Base-by-base conservation (phyloP, 2,113 vertebrate species). In the Osmerus mordax region DNA sequence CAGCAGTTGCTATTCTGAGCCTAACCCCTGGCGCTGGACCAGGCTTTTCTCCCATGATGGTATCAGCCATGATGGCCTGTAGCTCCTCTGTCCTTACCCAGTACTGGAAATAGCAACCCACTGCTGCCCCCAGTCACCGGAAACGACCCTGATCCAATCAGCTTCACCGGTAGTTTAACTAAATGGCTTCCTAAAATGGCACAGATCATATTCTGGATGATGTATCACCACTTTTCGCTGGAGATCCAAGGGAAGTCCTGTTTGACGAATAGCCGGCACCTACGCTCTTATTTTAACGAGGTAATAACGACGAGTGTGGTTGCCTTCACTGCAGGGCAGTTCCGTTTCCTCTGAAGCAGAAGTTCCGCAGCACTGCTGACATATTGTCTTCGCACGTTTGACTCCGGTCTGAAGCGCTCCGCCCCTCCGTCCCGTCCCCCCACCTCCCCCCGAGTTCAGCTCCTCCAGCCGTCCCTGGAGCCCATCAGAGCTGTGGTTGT, bases 71-170 rank as follows among this genome's bases (percentile, higher is more conserved):
- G 41, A 47, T 47, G 41, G 41, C 41, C 41, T 47, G 41, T 12
- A 12, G 41, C 41, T 47, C 41, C 41, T 12, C 41, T 47, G 41
- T 47, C 41, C 2, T 47, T 12, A 66, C 8, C 25, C 2, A 65
- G 77, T 83, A 86, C 88, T 90, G 86, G 78, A 90, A 92, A 91
- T 90, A 91, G 88, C 81, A 88, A 83, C 84, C 72, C 64, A 78
- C 72, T 67, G 67, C 16, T 19, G 55, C 55, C n/a, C 55, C 55
- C 28, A 65, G 62, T 62, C 12, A 82, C 76, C 84, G 89, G 85
- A 91, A 91, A 87, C 83, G 74, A 87, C 81, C 72, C 71, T 81
- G 79, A 83, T 87, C 78, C 78, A 86, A 91, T 92, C 87, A 77
- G 73, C 77, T 65, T 65, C 81, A 85, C 68, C 74, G 74, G 78